Evolutionary conservation across 64 coral and sea anemone genomes (phyloP), one percentile per base, ranked within the genome.

Genomic region (Cladopsammia gracilis): DNA sequence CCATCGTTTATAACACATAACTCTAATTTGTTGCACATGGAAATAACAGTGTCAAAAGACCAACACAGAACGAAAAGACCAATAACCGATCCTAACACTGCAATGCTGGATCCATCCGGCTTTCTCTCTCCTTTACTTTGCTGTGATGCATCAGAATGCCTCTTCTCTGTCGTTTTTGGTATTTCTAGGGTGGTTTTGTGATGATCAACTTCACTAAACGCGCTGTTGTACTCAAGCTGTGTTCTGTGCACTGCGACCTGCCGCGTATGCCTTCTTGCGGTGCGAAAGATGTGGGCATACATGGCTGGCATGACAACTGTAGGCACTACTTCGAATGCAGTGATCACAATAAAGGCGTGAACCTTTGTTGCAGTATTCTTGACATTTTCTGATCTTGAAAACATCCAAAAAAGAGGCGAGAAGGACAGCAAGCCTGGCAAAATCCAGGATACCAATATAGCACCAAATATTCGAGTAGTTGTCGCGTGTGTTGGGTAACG

Each of bases 11-110:
- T 92, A 49, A 86, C 54, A 12, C 80, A 92, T 9, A 86, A 25
- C 50, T 77, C 79, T 48, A 92, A 60, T 25, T 83, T 85, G 16
- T 42, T 92, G 12, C 90, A 92, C 10, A 92, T 58, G 2, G 90
- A 80, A 4, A 92, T 77, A 34, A 85, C 42, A 48, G 73, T 92
- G 62, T 92, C 90, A 49, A 85, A 86, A 4, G 90, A 73, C 90
- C 90, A 92, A 25, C 90, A 92, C 54, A 92, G 8, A 12, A 44
- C 68, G 46, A 92, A 92, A 65, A 92, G 42, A 3, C 56, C 54
- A 3, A 86, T 92, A n/a, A 92, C 90, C 51, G 83, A 58, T 50
- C 90, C 90, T 13, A 92, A 75, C 1, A 86, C 90, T 62, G 74
- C n/a, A 16, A 71, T 86, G 5, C 57, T 85, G 2, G 80, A 92